Conservation (phyloP, 2,888 invertebrate species). For the Blera fallax region DNA sequence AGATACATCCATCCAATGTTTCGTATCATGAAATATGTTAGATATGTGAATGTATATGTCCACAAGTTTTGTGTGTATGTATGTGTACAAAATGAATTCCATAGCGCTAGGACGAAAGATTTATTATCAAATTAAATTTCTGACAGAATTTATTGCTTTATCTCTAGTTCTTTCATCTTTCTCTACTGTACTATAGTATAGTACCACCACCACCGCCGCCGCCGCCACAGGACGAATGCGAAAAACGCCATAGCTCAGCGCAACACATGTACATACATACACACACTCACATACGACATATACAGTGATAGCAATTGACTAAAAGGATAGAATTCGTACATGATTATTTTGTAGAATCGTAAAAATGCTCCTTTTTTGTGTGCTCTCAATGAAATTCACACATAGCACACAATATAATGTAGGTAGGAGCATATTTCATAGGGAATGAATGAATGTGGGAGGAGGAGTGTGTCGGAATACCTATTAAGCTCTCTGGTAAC, state of each 20-base stretch:
- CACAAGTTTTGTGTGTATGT: constrained; percentile 58
- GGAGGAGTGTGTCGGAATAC: constrained; percentile 56
- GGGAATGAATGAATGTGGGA: constrained; percentile 53
- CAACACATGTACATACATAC: constrained; percentile 50
- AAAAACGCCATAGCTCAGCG: constrained; percentile 70
- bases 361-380: constrained; percentile 69
- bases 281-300: constrained; percentile 6
- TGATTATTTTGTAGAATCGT: constrained; percentile 72
- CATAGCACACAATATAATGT: constrained; percentile 67
- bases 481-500: constrained; percentile 72
- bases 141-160: constrained; percentile 83
- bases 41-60: constrained; percentile 71
- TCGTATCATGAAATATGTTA: constrained; percentile 68
- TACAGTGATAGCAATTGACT: constrained; percentile 70
- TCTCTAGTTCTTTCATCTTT: constrained; percentile 81
- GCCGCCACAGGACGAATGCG: constrained; percentile 70
- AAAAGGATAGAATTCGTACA: constrained; percentile 73
- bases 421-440: constrained; percentile 70
- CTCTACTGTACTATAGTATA: constrained; percentile 73
- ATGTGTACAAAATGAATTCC: constrained; percentile 80
- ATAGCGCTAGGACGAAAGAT: constrained; percentile 82
- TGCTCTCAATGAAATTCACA: constrained; percentile 72
- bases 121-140: constrained; percentile 83
- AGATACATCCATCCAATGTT: constrained; percentile 69
- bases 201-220: constrained; percentile 70